A percentile compares a stretch with the other conserved stretches of the same genome.
Conservation (phyloP, 2,113 vertebrate species). For the Catharus minimus region DNA sequence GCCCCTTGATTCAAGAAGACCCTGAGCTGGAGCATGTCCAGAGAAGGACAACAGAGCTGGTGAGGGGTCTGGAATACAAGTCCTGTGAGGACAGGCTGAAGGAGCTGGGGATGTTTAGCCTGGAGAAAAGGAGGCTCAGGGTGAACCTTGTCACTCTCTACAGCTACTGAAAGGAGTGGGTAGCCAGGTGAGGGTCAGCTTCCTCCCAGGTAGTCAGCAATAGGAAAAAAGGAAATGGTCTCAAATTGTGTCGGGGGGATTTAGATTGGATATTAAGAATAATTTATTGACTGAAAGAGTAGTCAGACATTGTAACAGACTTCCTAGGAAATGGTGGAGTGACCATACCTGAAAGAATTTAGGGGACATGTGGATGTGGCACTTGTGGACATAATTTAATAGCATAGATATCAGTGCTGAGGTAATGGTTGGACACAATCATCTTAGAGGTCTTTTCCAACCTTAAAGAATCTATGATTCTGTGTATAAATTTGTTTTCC, state of each 20-base stretch:
- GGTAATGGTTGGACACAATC: background rate
- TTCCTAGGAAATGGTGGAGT: background rate
- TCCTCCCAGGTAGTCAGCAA: rapidly evolving
- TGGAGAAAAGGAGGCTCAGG: background rate
- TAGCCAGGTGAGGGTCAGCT: rapidly evolving
- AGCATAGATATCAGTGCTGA: background rate
- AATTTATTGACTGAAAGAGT: background rate
- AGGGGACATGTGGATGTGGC: rapidly evolving
- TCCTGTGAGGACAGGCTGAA: rapidly evolving
- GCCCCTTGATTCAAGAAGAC: background rate
- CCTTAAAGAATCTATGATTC: background rate
- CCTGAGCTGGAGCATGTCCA: rapidly evolving
- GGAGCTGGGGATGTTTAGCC: rapidly evolving
- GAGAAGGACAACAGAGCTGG: rapidly evolving
- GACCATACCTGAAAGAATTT: background rate
- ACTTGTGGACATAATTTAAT: background rate
- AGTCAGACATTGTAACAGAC: background rate
- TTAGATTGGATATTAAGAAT: background rate
- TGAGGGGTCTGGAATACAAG: background rate
- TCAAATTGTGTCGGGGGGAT: background rate
- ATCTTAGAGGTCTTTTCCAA: background rate
- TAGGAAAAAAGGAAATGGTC: background rate
- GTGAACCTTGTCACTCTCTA: rapidly evolving
- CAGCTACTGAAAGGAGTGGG: rapidly evolving
- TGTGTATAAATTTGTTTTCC: background rate